A percentile compares a stretch with the other conserved stretches of the same genome.
These are phyloP conservation scores for Festucalex cinctus DNA, from an alignment of 2,113 vertebrate genomes.

Conservation along the genomic window DNA sequence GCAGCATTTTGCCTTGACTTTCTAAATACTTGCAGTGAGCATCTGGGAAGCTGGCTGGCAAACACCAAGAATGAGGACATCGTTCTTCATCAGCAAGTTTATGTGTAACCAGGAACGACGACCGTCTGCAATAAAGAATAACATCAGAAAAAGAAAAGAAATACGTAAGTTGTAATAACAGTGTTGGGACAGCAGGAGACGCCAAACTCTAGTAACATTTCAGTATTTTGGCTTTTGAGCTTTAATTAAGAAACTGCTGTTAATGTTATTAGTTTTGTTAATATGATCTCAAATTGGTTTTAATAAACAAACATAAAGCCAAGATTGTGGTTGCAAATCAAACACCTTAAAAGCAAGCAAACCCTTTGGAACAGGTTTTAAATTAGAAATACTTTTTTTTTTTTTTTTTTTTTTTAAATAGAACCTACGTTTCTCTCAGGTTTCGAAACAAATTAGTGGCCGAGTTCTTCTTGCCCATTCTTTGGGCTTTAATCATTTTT, in stretches of 20 bases:
- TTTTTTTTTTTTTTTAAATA: too few relatives aligned
- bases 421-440: too few relatives aligned
- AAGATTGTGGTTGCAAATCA: not conserved
- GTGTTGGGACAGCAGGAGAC: slow-evolving; percentile 3
- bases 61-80: not conserved
- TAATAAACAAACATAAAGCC: too few relatives aligned
- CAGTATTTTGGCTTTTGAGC: not conserved
- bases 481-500: too few relatives aligned
- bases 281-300: too few relatives aligned
- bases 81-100: not conserved
- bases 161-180: slow-evolving; percentile 1
- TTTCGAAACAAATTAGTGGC: too few relatives aligned
- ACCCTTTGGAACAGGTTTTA: not conserved
- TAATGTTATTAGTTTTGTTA: too few relatives aligned
- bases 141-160: not conserved
- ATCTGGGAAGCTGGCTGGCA: not conserved
- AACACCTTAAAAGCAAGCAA: not conserved
- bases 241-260: too few relatives aligned
- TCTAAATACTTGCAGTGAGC: not conserved
- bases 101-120: not conserved
- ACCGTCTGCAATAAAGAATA: not conserved
- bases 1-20: not conserved
- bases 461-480: too few relatives aligned
- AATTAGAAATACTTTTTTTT: not conserved
- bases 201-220: slow-evolving; percentile 8